Evolutionary conservation across 2,888 invertebrate species (phyloP), one percentile per base, ranked within the genome.

Genomic region (Oligia fasciuncula): DNA sequence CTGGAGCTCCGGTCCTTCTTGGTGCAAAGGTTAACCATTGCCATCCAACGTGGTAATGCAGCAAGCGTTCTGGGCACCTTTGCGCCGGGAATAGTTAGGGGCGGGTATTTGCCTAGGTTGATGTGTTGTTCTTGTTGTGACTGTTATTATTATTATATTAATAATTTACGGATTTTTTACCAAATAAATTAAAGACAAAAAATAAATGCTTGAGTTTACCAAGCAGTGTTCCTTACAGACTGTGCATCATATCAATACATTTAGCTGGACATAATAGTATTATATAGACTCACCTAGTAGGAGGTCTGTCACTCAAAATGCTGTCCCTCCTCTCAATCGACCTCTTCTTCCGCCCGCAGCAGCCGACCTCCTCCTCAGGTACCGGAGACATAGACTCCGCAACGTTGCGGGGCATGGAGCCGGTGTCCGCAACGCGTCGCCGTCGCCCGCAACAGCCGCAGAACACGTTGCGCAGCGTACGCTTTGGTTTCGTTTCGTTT

Each of bases 261-360:
- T 57, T 23, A 57, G 57, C 23, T 23, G 9, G 57, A 19, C 9
- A 8, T 57, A 35, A 40, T 40, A 29, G 1, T 29, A 54, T 57
- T 57, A 9, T 11, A 60, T 60, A 62, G 17, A 17, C 62, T 65
- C 40, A 65, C 65, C 65, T 65, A 23, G 93, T 88, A 8, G 96
- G 94, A 57, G 96, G 93, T 29, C 97, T 93, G 81, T 96, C 97
- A 84, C 97, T 97, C 60, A 97, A 89, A 90, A 95, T 97, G 90
- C 97, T 98, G 91, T 97, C 97, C 40, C 97, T 94, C 89, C 96
- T 95, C 85, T 95, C 97, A 0, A 94, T 94, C 66, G 96, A 92
- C 43, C 94, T 91, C 84, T 94, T 95, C 88, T 96, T 96, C 89
- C 94, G 90, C 2, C 96, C 96, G 68, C 96, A 97, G 89, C 96